phyloP scores from a whole-genome alignment of 2,888 invertebrate genomes.

The Anaspis maculata region DNA sequence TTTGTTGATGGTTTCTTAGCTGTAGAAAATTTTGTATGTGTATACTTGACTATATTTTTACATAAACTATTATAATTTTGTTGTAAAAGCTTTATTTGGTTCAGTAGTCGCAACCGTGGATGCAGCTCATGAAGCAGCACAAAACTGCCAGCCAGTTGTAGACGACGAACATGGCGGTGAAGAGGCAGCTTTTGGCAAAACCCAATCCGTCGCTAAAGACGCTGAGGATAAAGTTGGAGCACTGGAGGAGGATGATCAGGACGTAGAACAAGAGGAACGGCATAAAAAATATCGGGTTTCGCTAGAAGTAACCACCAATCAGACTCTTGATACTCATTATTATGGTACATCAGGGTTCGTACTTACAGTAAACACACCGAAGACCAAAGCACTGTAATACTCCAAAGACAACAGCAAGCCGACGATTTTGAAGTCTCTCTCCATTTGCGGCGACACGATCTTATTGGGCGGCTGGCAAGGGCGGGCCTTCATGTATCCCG shows the following conservation, averaged over 20 bases:
- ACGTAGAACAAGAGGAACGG: conserved; percentile 35
- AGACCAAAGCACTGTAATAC: conserved; percentile 33
- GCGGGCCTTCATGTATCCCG: conserved; percentile 30
- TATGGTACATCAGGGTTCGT: too few relatives aligned
- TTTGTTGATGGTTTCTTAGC: too few relatives aligned
- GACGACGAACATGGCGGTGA: conserved; percentile 32
- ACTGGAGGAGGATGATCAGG: conserved; percentile 32
- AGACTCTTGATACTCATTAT: conserved; percentile 3
- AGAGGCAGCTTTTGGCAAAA: conserved; percentile 27
- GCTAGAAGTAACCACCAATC: conserved; percentile 24
- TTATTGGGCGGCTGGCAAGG: conserved; percentile 27
- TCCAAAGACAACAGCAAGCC: conserved; percentile 34
- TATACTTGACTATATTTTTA: too few relatives aligned
- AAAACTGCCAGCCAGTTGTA: conserved; percentile 37
- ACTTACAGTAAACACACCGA: conserved; percentile 34
- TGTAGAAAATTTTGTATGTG: too few relatives aligned
- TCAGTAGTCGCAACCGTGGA: conserved; percentile 29
- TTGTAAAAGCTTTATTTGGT: too few relatives aligned
- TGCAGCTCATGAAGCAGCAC: conserved; percentile 31
- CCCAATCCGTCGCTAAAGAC: conserved; percentile 28
- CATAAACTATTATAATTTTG: conserved; percentile 2
- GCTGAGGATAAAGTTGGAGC: conserved; percentile 26
- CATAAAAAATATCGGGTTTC: conserved; percentile 32
- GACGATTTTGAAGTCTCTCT: conserved; percentile 37
- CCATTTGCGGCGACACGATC: conserved; percentile 28